Evolutionary conservation across 1,140 invertebrate genomes (phyloP).

Genomic region (Anoplophora glabripennis): DNA sequence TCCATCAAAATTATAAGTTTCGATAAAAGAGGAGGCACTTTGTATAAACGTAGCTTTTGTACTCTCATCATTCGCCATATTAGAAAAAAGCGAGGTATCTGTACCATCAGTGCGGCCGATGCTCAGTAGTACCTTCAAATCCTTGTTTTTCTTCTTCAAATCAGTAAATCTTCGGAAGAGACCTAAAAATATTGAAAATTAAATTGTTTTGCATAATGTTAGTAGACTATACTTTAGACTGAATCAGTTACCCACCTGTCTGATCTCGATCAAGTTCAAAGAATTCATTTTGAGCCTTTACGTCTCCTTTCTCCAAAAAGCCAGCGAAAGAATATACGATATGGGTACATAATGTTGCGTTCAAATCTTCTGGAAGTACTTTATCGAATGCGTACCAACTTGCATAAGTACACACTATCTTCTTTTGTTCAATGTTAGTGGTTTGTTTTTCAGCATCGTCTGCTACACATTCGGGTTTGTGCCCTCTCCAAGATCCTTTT

Average conservation of each 20-base stretch:
- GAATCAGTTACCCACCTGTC: no score
- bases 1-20: no score
- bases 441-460: no score
- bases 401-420: conserved; percentile 66
- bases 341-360: conserved; percentile 70
- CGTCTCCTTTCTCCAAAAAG: conserved; percentile 50
- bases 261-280: conserved; percentile 16
- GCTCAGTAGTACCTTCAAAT: conserved; percentile 63
- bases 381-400: conserved; percentile 68
- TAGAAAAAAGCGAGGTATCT: no score
- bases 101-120: conserved; percentile 58
- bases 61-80: no score
- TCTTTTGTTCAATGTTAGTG: no score
- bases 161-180: conserved; percentile 52
- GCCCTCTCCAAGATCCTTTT: no score
- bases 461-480: no score
- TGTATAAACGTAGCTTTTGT: no score
- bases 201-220: neutral
- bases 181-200: conserved; percentile 27
- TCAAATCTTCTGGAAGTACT: conserved; percentile 63
- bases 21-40: no score
- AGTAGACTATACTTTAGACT: no score
- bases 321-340: conserved; percentile 70
- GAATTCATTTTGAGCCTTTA: conserved; percentile 59
- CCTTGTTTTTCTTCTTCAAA: conserved; percentile 59